These are phyloP conservation scores for Lithophane socia DNA, from an alignment of 2,888 invertebrate genomes.

Conservation along the genomic window DNA sequence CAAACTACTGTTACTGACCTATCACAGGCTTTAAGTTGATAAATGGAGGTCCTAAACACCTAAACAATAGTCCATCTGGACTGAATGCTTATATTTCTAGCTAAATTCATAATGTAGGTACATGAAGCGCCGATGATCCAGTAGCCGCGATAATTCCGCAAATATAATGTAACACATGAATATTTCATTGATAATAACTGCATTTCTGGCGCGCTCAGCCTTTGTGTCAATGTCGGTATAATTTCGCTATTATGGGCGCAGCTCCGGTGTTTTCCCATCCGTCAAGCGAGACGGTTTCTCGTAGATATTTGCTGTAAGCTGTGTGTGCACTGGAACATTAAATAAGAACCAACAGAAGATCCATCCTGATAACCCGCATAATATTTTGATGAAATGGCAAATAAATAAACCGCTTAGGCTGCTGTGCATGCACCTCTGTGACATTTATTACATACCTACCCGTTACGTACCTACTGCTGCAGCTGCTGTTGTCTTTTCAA, in stretches of 20 bases:
- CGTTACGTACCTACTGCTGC: too few relatives aligned
- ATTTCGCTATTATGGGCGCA: conserved; percentile 33
- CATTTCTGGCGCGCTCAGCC: conserved; percentile 9
- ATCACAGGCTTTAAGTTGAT: background rate
- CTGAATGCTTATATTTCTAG: background rate
- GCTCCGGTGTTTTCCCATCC: conserved; percentile 34
- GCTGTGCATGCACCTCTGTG: too few relatives aligned
- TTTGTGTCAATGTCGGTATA: conserved; percentile 30
- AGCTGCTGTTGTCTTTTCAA: background rate
- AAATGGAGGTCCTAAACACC: background rate
- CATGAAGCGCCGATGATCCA: background rate
- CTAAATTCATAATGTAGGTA: background rate
- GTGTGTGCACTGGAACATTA: conserved; percentile 17
- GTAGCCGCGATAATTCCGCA: background rate
- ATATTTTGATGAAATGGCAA: background rate
- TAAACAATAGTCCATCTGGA: background rate
- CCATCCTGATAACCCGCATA: background rate
- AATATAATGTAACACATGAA: conserved; percentile 20
- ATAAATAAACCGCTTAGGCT: background rate
- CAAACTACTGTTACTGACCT: background rate
- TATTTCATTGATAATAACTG: conserved; percentile 3
- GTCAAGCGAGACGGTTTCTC: conserved; percentile 52
- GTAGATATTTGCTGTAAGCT: conserved; percentile 58
- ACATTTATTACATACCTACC: background rate
- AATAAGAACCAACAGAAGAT: conserved; percentile 27